Evolutionary conservation across 2,113 vertebrate genomes (phyloP).

Genomic region (Epinephelus moara): DNA sequence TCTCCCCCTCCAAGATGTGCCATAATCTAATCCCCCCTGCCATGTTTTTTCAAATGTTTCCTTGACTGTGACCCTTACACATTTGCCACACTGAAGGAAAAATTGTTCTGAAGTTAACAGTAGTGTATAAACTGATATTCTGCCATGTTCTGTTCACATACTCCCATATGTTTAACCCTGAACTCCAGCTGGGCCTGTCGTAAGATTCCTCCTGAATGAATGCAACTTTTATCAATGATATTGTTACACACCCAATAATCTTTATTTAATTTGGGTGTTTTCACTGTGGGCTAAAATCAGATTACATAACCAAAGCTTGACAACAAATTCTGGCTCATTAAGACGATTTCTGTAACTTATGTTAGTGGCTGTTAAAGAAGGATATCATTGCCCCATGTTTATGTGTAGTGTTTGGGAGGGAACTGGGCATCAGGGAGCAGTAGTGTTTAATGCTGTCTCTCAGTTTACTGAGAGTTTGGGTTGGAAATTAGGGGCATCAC

Average conservation of each 20-base stretch:
- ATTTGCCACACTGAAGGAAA: constrained; percentile 24
- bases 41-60: constrained; percentile 67
- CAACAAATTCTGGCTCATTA: constrained; percentile 53
- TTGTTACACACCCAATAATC: not conserved
- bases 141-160: constrained; percentile 61
- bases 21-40: constrained; percentile 57
- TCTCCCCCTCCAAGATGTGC: constrained; percentile 48
- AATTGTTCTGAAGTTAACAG: constrained; percentile 38
- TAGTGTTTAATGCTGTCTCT: constrained; percentile 33
- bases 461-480: constrained; percentile 42
- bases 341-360: constrained; percentile 16
- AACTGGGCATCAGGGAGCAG: constrained; percentile 21
- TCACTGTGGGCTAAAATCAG: constrained; percentile 23
- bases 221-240: constrained; percentile 9
- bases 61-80: constrained; percentile 55
- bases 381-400: constrained; percentile 48
- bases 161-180: constrained; percentile 58
- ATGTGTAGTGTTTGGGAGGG: constrained; percentile 52
- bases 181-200: constrained; percentile 8
- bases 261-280: constrained; percentile 30
- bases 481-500: constrained; percentile 54
- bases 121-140: constrained; percentile 53
- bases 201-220: constrained; percentile 32
- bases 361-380: constrained; percentile 36
- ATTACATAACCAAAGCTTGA: constrained; percentile 31